Evolutionary conservation across 2,113 vertebrate species (phyloP).

Genomic region (Sclerurus mexicanus): DNA sequence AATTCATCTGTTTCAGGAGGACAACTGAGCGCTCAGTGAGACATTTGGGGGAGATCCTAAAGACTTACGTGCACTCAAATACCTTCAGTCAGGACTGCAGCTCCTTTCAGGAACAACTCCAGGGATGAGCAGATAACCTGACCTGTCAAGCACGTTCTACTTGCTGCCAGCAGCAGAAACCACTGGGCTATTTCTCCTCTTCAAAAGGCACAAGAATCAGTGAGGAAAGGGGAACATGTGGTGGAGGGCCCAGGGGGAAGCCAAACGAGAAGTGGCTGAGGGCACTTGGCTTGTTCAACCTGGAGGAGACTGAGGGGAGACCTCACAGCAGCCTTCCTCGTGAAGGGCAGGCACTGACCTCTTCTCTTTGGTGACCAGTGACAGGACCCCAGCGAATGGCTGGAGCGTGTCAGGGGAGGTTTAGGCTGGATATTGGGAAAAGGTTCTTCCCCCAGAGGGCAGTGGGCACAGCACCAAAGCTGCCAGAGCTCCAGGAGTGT

Average conservation of each 20-base stretch:
- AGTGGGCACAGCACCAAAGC: fast-evolving
- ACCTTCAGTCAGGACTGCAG: neutral
- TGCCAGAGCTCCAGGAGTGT: fast-evolving
- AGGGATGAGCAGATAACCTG: neutral
- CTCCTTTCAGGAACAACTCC: neutral
- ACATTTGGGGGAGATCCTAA: neutral
- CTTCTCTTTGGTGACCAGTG: neutral
- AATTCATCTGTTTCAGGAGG: neutral
- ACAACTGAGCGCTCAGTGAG: neutral
- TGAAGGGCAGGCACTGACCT: neutral
- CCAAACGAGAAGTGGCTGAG: neutral
- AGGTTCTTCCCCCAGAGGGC: neutral
- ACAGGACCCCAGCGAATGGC: neutral
- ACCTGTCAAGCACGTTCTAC: neutral
- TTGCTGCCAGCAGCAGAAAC: neutral
- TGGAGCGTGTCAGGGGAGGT: neutral
- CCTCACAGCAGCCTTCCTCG: neutral
- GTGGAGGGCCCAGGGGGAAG: neutral
- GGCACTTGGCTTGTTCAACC: neutral
- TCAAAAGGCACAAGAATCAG: neutral
- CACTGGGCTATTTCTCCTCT: neutral
- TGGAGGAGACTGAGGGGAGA: neutral
- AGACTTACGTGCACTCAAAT: neutral
- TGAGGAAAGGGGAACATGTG: neutral
- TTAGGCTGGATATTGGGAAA: neutral